A percentile compares a stretch with the other conserved stretches of the same genome.
phyloP scores from a whole-genome alignment of 1,140 invertebrate genomes.

The Chlorops oryzae region DNA sequence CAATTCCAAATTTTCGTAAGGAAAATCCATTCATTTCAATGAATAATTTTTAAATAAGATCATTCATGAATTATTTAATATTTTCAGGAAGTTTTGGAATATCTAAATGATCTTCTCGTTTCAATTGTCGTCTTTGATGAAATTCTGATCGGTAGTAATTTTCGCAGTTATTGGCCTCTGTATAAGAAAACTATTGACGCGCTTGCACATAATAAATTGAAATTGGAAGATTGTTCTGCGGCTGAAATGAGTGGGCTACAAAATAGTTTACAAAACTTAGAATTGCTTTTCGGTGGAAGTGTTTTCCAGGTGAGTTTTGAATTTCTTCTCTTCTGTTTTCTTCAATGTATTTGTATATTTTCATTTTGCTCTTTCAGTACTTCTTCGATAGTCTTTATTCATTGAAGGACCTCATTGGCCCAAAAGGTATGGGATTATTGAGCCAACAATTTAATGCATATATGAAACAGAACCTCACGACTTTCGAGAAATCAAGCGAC shows the following conservation, averaged over 20 bases:
- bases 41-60: slow-evolving; percentile 13
- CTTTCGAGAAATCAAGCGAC: slow-evolving; percentile 56
- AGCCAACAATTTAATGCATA: slow-evolving; percentile 67
- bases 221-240: slow-evolving; percentile 8
- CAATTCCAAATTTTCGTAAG: too few relatives aligned
- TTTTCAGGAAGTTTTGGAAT: slow-evolving; percentile 30
- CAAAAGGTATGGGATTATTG: slow-evolving; percentile 59
- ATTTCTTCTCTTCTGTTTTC: not conserved
- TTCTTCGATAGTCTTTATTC: slow-evolving; percentile 61
- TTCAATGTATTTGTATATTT: not conserved
- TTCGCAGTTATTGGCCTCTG: slow-evolving; percentile 23
- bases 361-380: slow-evolving; percentile 25
- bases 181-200: slow-evolving; percentile 36
- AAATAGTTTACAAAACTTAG: slow-evolving; percentile 29
- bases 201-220: slow-evolving; percentile 17
- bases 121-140: slow-evolving; percentile 34
- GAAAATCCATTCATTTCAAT: slow-evolving; percentile 8
- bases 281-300: slow-evolving; percentile 55
- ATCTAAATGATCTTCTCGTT: slow-evolving; percentile 23
- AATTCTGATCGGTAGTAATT: slow-evolving; percentile 25
- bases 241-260: slow-evolving; percentile 28
- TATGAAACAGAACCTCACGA: slow-evolving; percentile 58
- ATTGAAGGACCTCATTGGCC: slow-evolving; percentile 53
- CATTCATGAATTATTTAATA: not conserved
- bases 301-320: slow-evolving; percentile 56